phyloP scores from a whole-genome alignment of 2,888 invertebrate genomes.

The Chesias legatella region DNA sequence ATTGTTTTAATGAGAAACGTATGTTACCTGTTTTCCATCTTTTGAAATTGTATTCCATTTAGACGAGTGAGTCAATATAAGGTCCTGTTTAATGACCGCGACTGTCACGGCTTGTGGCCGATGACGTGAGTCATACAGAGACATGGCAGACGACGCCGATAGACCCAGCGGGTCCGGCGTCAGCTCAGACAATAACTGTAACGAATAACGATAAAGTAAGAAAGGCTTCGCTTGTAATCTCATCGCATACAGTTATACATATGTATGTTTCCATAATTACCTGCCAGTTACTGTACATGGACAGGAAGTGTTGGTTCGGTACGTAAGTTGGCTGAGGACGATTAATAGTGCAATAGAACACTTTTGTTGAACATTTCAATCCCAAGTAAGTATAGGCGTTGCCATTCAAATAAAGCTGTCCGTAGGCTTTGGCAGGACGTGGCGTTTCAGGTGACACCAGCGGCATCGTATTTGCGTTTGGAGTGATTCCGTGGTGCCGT shows the following conservation, averaged over 20 bases:
- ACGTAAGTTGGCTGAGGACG: conserved; percentile 97
- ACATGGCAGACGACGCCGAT: conserved; percentile 84
- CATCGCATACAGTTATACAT: conserved; percentile 5
- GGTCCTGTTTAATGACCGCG: conserved; percentile 82
- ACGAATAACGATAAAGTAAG: conserved; percentile 50
- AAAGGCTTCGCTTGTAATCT: conserved; percentile 16
- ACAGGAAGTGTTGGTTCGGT: conserved; percentile 91
- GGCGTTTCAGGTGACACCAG: conserved; percentile 95
- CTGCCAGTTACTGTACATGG: conserved; percentile 99
- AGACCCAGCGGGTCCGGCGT: conserved; percentile 85
- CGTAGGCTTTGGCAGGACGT: conserved; percentile 92
- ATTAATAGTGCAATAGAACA: conserved; percentile 95
- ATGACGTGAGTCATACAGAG: conserved; percentile 89
- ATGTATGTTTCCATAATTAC: conserved; percentile 57
- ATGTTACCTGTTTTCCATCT: conserved; percentile 62
- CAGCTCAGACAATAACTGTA: conserved; percentile 83
- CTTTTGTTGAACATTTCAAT: conserved; percentile 93
- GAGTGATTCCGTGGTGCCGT: conserved; percentile 89
- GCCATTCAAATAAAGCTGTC: conserved; percentile 93
- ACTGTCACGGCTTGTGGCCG: conserved; percentile 81
- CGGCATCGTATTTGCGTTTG: conserved; percentile 89
- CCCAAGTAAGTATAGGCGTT: conserved; percentile 95
- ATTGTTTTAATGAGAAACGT: conserved; percentile 1
- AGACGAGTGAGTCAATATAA: conserved; percentile 83
- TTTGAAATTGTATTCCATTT: conserved; percentile 77